Base-by-base conservation (phyloP, 2,113 vertebrate genomes). In the Onychorhynchus coronatus region DNA sequence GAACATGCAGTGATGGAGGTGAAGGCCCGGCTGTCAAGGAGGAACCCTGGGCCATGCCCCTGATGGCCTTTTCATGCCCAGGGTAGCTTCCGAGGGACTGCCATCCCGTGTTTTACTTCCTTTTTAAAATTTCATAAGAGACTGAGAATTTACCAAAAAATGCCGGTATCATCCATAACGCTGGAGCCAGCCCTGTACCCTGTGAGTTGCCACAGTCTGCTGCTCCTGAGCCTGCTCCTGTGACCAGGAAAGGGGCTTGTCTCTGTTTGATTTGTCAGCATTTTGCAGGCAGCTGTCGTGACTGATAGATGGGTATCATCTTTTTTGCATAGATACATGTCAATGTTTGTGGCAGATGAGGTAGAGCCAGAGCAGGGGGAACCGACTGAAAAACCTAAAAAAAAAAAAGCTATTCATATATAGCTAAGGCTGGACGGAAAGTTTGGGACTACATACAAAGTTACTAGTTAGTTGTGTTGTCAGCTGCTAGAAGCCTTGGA, bases 141-240 rank as follows among this genome's bases (percentile, higher is more conserved):
- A 11, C 27, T 3, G 50, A 39, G 47, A 50, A 50, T 67, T 59
- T 22, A 20, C 9, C 1, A 1, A 23, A 58, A 62, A 62, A 33
- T 2, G 20, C 9, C 0, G 5, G 13, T 74, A 5, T 42, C 0
- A 2, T 10, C 42, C 0, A 0, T 1, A 21, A 59, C 0, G 1
- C n/a, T 50, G 0, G 4, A 5, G 14, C 8, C 10, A 42, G 49
- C 11, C n/a, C 12, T 1, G 0, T 14, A 3, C 5, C 30, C 41
- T 2, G 4, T 1, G 0, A 24, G 39, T 12, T 63, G 15, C 39
- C 27, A 25, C 22, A 14, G 35, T 12, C 15, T 39, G 67, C 39
- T 30, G 39, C 25, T 47, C 46, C 42, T 24, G 14, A 80, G 7
- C 23, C 53, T 52, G 82, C 9, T 37, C 41, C 17, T 25, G 14